These are phyloP conservation scores for Rhea pennata DNA, from an alignment of 2,113 vertebrate species.

Conservation along the genomic window DNA sequence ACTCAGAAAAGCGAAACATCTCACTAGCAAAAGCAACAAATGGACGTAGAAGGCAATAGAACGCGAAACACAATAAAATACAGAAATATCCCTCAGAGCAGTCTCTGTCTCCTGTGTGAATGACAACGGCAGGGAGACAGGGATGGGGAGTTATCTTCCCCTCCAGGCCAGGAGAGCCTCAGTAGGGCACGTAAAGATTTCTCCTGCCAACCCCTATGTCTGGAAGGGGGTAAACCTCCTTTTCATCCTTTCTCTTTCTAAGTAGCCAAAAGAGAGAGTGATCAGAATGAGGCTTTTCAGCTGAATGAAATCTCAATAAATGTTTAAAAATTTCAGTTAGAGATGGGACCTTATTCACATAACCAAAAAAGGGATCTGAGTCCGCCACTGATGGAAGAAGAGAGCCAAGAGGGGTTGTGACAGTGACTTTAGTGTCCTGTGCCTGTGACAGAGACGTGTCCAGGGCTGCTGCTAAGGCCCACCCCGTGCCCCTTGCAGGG, in stretches of 20 bases:
- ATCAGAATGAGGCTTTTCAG: not conserved
- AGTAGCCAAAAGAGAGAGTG: not conserved
- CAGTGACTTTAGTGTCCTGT: not conserved
- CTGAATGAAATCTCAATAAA: not conserved
- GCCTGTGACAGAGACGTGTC: not conserved
- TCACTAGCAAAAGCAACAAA: not conserved
- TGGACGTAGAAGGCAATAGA: not conserved
- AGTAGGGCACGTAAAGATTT: not conserved
- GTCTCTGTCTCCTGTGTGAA: not conserved
- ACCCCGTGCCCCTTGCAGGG: not conserved
- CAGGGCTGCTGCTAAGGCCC: not conserved
- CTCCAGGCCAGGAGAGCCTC: not conserved
- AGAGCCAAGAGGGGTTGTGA: not conserved
- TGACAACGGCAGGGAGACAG: no score
- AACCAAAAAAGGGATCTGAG: not conserved
- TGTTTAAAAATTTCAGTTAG: not conserved
- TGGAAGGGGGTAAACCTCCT: not conserved
- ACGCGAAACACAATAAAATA: not conserved
- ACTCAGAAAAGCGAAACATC: not conserved
- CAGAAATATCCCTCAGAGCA: not conserved
- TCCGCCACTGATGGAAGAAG: not conserved
- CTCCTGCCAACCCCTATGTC: not conserved
- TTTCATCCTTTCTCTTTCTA: not conserved
- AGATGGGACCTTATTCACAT: not conserved
- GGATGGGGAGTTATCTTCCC: not conserved